These are phyloP conservation scores for Leistus spinibarbis DNA, from an alignment of 2,888 invertebrate species.

Conservation along the genomic window DNA sequence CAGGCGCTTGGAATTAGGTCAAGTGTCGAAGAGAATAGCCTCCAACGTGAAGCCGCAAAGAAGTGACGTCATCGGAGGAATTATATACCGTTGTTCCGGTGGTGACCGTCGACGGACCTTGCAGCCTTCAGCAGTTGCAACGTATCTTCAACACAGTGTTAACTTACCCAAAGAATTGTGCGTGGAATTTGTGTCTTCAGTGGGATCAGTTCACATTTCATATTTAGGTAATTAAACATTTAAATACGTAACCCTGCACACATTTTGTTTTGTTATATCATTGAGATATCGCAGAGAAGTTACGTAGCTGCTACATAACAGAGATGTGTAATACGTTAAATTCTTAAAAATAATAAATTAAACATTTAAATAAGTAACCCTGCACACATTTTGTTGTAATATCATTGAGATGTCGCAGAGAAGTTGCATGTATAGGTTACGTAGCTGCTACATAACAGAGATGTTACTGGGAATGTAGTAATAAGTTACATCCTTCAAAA, in stretches of 20 bases:
- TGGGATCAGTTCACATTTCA: neutral
- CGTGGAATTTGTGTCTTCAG: neutral
- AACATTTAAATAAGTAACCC: no score
- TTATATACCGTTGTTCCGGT: neutral
- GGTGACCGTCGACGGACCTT: neutral
- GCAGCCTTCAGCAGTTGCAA: neutral
- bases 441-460: no score
- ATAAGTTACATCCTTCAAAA: neutral
- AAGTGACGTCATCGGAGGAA: neutral
- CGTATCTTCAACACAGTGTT: neutral
- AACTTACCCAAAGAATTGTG: neutral
- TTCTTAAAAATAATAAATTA: neutral
- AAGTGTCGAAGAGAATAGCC: neutral
- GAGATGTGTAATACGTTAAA: neutral
- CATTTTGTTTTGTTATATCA: no score
- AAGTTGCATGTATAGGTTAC: no score
- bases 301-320: no score
- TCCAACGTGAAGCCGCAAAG: neutral
- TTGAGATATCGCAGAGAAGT: no score
- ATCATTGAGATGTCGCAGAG: no score
- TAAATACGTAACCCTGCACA: no score
- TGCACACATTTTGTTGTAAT: no score
- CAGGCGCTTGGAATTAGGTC: neutral
- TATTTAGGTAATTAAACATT: neutral
- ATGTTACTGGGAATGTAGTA: no score